Conservation (phyloP, 2,797 vertebrate genomes). For the Phalanger gymnotis region DNA sequence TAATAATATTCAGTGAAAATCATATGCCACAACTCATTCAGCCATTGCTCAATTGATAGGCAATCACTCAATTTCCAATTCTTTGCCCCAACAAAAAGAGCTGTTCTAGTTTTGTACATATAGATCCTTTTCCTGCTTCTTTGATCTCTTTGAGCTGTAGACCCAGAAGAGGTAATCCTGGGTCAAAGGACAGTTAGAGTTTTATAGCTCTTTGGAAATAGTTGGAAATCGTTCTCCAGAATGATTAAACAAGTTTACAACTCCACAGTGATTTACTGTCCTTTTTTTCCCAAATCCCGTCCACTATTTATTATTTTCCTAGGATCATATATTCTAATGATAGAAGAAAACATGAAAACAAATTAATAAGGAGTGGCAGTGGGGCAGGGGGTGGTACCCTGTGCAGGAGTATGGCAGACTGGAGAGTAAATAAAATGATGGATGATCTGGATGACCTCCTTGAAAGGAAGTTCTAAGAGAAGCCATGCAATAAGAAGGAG, state of each 20-base stretch:
- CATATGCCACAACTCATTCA: not conserved
- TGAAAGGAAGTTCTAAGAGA: not conserved
- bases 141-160: not conserved
- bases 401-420: not conserved
- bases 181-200: not conserved
- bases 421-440: not conserved
- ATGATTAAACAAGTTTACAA: not conserved
- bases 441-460: not conserved
- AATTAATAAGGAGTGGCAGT: not conserved
- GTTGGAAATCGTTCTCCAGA: not conserved
- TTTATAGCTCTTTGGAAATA: not conserved
- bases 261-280: not conserved
- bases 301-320: not conserved
- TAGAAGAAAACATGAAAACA: not conserved
- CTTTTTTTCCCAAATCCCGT: not conserved
- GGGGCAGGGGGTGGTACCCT: not conserved
- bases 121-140: not conserved
- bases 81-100: not conserved
- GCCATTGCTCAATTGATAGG: not conserved
- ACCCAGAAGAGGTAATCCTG: not conserved
- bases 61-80: not conserved
- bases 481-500: too few relatives aligned
- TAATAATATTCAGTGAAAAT: not conserved
- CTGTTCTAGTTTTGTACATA: too few relatives aligned
- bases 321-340: not conserved